phyloP scores from a whole-genome alignment of 2,888 invertebrate species.

The Alloplasta piceator region DNA sequence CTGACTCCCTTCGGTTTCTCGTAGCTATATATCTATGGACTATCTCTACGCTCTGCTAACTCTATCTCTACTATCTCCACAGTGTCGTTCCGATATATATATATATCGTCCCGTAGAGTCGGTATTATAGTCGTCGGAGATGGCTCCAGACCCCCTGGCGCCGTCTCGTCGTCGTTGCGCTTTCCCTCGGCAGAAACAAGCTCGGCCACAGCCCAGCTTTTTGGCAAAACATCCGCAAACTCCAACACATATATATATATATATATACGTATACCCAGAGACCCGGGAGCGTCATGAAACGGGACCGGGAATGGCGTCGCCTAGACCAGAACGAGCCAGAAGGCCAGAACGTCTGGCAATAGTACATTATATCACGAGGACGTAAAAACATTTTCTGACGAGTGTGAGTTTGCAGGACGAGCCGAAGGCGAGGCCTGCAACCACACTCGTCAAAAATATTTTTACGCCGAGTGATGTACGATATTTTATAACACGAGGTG shows the following conservation, averaged over 20 bases:
- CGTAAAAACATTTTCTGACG: too few species aligned
- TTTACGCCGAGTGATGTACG: too few species aligned
- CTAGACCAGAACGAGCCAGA: conserved; percentile 58
- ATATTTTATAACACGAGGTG: too few species aligned
- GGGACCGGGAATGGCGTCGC: conserved; percentile 54
- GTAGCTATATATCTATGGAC: conserved; percentile 33
- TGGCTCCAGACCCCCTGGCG: conserved; percentile 82
- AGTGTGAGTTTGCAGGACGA: too few species aligned
- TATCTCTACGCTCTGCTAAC: conserved; percentile 21
- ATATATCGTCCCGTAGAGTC: conserved; percentile 23
- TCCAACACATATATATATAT: conserved; percentile 37
- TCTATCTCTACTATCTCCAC: neutral
- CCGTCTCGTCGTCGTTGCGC: conserved; percentile 77
- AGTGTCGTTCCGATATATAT: conserved; percentile 26
- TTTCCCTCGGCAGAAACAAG: conserved; percentile 61
- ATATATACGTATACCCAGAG: conserved; percentile 53
- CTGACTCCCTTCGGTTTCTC: neutral
- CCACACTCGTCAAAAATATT: too few species aligned
- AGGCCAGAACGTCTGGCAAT: conserved; percentile 43
- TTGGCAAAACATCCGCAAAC: conserved; percentile 79
- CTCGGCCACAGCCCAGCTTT: conserved; percentile 69
- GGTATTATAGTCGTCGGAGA: conserved; percentile 66
- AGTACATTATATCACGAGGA: too few species aligned
- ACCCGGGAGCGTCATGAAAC: conserved; percentile 15
- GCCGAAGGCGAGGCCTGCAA: too few species aligned